Evolutionary conservation across 2,113 vertebrate species (phyloP).

Genomic region (Bubo scandiacus): DNA sequence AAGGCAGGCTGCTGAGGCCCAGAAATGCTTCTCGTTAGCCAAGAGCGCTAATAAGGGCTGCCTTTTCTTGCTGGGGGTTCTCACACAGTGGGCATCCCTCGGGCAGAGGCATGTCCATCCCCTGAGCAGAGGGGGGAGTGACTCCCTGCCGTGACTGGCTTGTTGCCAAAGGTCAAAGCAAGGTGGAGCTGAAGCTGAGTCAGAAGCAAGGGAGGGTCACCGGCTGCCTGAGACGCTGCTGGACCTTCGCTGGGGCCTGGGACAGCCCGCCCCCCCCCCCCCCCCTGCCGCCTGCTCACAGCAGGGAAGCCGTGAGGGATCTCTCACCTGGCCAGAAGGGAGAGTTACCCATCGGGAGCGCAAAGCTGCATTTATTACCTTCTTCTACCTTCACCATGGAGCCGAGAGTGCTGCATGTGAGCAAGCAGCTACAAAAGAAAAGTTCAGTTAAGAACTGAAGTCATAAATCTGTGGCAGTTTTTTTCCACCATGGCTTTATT

Average conservation of each 20-base stretch:
- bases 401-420: slow-evolving; percentile 16
- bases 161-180: background rate
- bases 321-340: background rate
- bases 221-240: background rate
- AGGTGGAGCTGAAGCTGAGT: background rate
- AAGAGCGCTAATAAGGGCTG: background rate
- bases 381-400: background rate
- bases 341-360: background rate
- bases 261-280: too few species aligned
- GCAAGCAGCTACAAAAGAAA: slow-evolving; percentile 44
- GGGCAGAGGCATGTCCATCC: background rate
- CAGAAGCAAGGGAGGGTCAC: background rate
- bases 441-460: slow-evolving; percentile 3
- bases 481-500: background rate
- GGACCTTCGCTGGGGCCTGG: fast-evolving
- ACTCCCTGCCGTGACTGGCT: background rate
- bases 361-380: background rate
- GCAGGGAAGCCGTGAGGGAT: background rate
- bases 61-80: fast-evolving
- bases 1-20: fast-evolving
- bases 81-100: background rate
- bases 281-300: background rate
- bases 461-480: slow-evolving; percentile 35
- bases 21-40: background rate
- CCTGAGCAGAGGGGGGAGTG: background rate